Percentiles rank a stretch among this genome's conserved stretches.
Conservation (phyloP, 2,113 vertebrate genomes). For the Muntiacus muntjak region DNA sequence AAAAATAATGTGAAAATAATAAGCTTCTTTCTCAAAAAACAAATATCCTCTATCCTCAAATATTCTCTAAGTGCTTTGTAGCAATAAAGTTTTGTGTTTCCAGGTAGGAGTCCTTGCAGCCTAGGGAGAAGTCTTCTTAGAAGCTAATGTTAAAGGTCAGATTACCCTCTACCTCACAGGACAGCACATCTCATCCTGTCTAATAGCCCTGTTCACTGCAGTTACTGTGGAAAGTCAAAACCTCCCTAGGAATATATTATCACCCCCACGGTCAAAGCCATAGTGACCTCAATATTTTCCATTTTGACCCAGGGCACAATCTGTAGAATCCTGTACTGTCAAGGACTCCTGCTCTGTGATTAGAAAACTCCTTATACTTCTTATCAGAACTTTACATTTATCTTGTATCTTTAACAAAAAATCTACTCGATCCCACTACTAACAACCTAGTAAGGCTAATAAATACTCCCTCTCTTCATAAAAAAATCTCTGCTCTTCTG, state of each 20-base stretch:
- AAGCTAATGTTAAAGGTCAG: neutral
- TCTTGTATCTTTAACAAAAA: conserved; percentile 19
- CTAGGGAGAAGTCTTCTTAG: neutral
- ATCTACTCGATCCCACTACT: neutral
- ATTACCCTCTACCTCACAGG: neutral
- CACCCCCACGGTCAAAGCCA: neutral
- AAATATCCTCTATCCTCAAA: too few species aligned
- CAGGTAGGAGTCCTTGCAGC: neutral
- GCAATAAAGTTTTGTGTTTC: neutral
- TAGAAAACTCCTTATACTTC: neutral
- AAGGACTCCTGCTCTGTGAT: neutral
- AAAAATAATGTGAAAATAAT: neutral
- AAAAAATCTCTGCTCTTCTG: neutral
- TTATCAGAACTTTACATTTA: neutral
- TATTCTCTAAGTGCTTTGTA: neutral
- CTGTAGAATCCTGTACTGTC: neutral
- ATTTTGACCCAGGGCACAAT: neutral
- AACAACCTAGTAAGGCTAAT: neutral
- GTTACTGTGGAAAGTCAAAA: neutral
- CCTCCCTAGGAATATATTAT: neutral
- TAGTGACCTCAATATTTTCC: neutral
- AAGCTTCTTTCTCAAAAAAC: neutral
- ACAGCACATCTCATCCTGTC: neutral
- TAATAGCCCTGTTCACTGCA: neutral
- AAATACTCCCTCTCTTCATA: neutral